Evolutionary conservation across 1,140 invertebrate species (phyloP), one percentile per base, ranked within the genome.

Genomic region (Eurosta solidaginis): DNA sequence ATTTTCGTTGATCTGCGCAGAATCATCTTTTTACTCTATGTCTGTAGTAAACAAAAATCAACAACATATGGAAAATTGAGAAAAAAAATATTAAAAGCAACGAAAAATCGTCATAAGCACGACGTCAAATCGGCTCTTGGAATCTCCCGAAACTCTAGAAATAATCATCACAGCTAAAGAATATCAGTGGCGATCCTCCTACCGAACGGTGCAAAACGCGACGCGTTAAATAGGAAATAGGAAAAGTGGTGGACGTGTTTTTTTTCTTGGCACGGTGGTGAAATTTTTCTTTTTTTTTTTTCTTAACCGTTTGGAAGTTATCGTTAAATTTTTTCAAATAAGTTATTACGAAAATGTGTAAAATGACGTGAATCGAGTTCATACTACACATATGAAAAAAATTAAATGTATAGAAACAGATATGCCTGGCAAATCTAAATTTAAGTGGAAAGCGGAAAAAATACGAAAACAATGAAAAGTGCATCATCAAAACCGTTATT

Each of bases 301-400:
- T 54, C 40, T 14, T 68, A 59, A 27, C 54, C 54, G 54, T 52
- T 52, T 22, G 49, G 17, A n/a, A 22, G 22, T 25, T 20, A 33
- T 47, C n/a, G 47, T 29, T 27, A 44, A 25, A 49, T 10, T 7
- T 47, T 17, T 75, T 47, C 25, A 27, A 40, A 47, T 36, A 76
- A 12, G 12, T n/a, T 20, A 52, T 33, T n/a, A n/a, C n/a, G n/a
- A n/a, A n/a, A n/a, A n/a, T n/a, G n/a, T n/a, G 14, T 47, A 76
- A 76, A 50, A 77, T 63, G 17, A 63, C 22, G 54, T 73, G 54
- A 45, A 63, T 77, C n/a, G n/a, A n/a, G n/a, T n/a, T n/a, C n/a
- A n/a, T n/a, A n/a, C n/a, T n/a, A n/a, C n/a, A n/a, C n/a, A n/a
- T n/a, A n/a, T n/a, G n/a, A n/a, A n/a, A n/a, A n/a, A n/a, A n/a